Evolutionary conservation across 2,888 invertebrate species (phyloP), one percentile per base, ranked within the genome.

Genomic region (Hydrotaea diabolus): DNA sequence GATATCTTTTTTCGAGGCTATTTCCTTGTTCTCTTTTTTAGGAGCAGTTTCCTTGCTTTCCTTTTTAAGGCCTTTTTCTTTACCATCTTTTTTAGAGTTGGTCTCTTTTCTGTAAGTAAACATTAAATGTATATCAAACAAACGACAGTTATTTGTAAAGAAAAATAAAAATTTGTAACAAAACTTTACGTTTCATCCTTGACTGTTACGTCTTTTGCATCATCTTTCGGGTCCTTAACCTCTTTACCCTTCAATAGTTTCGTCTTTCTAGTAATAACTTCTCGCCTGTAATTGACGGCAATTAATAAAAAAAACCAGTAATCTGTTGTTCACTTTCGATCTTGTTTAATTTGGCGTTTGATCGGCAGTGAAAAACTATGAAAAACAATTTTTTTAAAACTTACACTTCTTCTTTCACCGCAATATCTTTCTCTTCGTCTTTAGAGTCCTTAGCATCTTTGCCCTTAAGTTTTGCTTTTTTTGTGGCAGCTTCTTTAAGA

Each of bases 341-440:
- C n/a, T n/a, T n/a, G n/a, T n/a, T n/a, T n/a, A n/a, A n/a, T n/a
- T n/a, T n/a, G n/a, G n/a, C n/a, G n/a, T n/a, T n/a, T n/a, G n/a
- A n/a, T 39, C 39, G 39, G 9, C 9, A 39, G 39, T 39, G 39
- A 39, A 39, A 39, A 5, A 39, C 5, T 39, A 7, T 39, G 39
- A 5, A 39, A n/a, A n/a, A n/a, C n/a, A n/a, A n/a, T n/a, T n/a
- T n/a, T n/a, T n/a, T 49, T 39, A 49, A 4, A 49, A n/a, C 88
- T 87, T 87, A 90, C 90, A 89, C 87, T 86, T 90, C 89, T 21
- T 86, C 85, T 85, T 89, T 90, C 17, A 86, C 76, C n/a, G 72
- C 78, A 11, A 43, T 21, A 17, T 81, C 82, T 43, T 78, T 82
- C 49, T 71, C 39, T 43, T 23, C 69, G 1, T 62, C 62, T 36